phyloP scores from a whole-genome alignment of 2,113 vertebrate species.

The Nothobranchius furzeri region DNA sequence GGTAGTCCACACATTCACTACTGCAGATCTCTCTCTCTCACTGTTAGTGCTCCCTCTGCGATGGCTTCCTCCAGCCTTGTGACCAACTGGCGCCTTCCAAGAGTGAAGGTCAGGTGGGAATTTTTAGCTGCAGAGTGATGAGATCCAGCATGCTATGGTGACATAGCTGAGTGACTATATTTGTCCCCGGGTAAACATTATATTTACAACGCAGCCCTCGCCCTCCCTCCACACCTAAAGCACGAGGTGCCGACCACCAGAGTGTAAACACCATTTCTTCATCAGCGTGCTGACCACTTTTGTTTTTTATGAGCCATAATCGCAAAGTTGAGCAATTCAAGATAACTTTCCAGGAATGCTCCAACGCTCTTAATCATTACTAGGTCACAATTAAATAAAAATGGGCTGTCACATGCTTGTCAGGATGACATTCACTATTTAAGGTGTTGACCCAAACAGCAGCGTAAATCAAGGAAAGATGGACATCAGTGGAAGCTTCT shows the following conservation, averaged over 20 bases:
- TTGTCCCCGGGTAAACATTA: constrained; percentile 91
- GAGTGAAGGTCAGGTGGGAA: constrained; percentile 86
- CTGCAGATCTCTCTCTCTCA: constrained; percentile 12
- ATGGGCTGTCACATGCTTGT: too few relatives aligned
- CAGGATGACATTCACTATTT: too few relatives aligned
- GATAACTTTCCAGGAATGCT: neutral
- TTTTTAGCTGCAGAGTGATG: constrained; percentile 92
- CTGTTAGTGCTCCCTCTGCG: constrained; percentile 31
- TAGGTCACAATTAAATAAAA: neutral
- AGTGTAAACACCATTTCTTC: constrained; percentile 70
- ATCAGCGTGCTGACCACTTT: constrained; percentile 1
- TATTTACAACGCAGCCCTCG: constrained; percentile 86
- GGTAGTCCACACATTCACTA: constrained; percentile 25
- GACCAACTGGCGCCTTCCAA: constrained; percentile 80
- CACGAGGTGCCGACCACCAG: constrained; percentile 76
- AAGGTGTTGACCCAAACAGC: too few relatives aligned
- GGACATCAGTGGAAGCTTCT: too few relatives aligned
- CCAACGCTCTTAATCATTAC: neutral
- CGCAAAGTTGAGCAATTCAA: neutral
- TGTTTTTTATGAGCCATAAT: neutral
- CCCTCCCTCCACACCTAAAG: constrained; percentile 75
- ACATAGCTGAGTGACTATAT: constrained; percentile 88
- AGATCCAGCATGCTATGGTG: constrained; percentile 83
- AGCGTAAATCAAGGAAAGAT: too few relatives aligned
- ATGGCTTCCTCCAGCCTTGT: constrained; percentile 64